Base-by-base conservation (phyloP, 1,140 invertebrate genomes). In the Bombyx mandarina region DNA sequence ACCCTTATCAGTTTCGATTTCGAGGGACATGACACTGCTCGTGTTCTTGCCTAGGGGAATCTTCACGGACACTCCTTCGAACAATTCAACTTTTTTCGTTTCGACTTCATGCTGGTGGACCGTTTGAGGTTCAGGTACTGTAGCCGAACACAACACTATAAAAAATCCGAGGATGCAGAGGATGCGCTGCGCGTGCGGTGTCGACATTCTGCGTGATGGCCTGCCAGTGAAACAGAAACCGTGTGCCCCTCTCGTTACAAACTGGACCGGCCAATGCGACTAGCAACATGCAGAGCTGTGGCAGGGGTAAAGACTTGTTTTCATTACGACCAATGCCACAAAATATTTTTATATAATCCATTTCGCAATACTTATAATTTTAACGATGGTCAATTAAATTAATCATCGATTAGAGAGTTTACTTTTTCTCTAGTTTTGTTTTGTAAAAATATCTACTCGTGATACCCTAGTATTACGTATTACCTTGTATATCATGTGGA, bases 151-250 rank as follows among this genome's bases (percentile, higher is more conserved):
- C 7, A 67, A 42, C 54, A 47, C 50, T 49, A 70, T 53, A 56
- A 63, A 57, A 12, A 77, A 54, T 57, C 54, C 57, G 47, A 60
- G 18, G 54, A 65, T 44, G 47, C 58, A 71, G 54, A 65, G 66
- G 54, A 69, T 61, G 43, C 57, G 58, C 10, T 64, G 54, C 60
- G 50, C 56, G 55, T 52, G 64, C 59, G 61, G 69, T 72, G 71
- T 67, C 71, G 65, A 52, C 79, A 82, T 82, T 68, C 55, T 77
- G 77, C 66, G 71, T 67, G 67, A 56, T 61, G 65, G 66, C 61
- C 60, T 56, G 62, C 44, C 63, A 73, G 65, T 75, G 76, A 44
- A 53, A 54, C 52, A 43, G 53, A 43, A 55, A 60, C 42, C 47
- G 12, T 56, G 56, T 61, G 66, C 78, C 68, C 60, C 76, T 69